Evolutionary conservation across 2,797 vertebrate genomes (phyloP), one percentile per base, ranked within the genome.

Genomic region (Bradypus variegatus): DNA sequence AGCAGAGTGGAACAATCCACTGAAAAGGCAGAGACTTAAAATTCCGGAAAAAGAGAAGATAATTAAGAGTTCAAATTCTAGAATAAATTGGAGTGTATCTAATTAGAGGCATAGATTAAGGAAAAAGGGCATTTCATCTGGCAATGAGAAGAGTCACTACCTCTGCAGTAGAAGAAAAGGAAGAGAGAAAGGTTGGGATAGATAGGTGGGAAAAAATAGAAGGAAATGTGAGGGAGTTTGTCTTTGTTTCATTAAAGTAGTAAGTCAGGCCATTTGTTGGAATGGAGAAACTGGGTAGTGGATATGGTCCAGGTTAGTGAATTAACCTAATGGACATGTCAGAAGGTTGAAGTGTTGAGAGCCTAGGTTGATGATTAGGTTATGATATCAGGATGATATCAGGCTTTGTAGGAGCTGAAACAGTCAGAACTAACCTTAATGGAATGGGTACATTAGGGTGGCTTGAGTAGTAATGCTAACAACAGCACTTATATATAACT

Each of bases 21-120:
- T 86, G 55, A 78, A 91, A 93, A 93, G 86, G 78, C 25, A 62
- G 21, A 58, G 62, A 88, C 14, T 85, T 72, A 65, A 94, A 65
- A 82, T 38, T 41, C n/a, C 62, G 60, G n/a, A 70, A 73, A 78
- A 41, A 89, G 33, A 48, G 64, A 67, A 67, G 65, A 31, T 48
- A 76, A 86, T 85, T 87, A 72, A 55, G 64, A 38, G 23, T 36
- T 18, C 21, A 79, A 70, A 60, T 70, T 60, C 3, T 29, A 70
- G 70, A 90, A 50, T 73, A 91, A 87, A 89, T 7, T 31, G 53
- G 25, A 93, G 12, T 25, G 33, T 69, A 69, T 86, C 31, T 90
- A 86, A 88, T 84, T 88, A 67, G 38, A 88, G 80, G 31, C 67
- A 88, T 64, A 86, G 50, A 45, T 90, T 86, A 88, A 83, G 83